Base-by-base conservation (phyloP, 1,140 invertebrate species). In the Stenopsyche tienmushanensis region DNA sequence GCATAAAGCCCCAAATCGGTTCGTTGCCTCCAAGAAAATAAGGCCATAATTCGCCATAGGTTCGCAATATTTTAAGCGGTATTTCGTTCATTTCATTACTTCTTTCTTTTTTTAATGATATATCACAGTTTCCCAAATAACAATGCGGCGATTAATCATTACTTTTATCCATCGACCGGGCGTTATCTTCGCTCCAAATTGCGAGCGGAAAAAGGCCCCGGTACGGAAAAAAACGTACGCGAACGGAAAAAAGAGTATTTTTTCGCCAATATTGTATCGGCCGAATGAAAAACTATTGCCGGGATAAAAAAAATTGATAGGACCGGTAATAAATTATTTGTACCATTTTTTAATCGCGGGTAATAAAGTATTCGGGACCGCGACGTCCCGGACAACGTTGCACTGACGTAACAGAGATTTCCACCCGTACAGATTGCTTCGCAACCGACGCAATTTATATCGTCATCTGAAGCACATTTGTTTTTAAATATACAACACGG, bases 271-370 rank as follows among this genome's bases (percentile, higher is more conserved):
- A 65, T 58, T 65, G 63, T 65, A 65, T 65, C 54, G 64, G 41
- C 26, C 34, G 65, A 45, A 66, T 47, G 39, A 67, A 67, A 67
- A 67, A 64, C 60, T 67, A 67, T 67, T 64, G 66, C 59, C 44
- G n/a, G 54, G 66, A 64, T 64, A 60, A 59, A 64, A 67, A 45
- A 64, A 55, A 57, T 57, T 62, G 66, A 65, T 59, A 55, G 49
- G 66, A 23, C 15, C 44, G 60, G 66, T 53, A 62, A 69, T 69
- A 69, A 69, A 69, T 69, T 69, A 69, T 69, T 62, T 55, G 62
- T 53, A 41, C 41, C 50, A 54, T 60, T 69, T 69, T 68, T 69
- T 69, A 65, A 69, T 65, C 58, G 62, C 39, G 49, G 23, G 66
- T 64, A 62, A 69, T 69, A 69, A 69, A 69, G 62, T 62, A 60